Evolutionary conservation across 2,888 invertebrate genomes (phyloP).

Genomic region (Erebia ligea): DNA sequence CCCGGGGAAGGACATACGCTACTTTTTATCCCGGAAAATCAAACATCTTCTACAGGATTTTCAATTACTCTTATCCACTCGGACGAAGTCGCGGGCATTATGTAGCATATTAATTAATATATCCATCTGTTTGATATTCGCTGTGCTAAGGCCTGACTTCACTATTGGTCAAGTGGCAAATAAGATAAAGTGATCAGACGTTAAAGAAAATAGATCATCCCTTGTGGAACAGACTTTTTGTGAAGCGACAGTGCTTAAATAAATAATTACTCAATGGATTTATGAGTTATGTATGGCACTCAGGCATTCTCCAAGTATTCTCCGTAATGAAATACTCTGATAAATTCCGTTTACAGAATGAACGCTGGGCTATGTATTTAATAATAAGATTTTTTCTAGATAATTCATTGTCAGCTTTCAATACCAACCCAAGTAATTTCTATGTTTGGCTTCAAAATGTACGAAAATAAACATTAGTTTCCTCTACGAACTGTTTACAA

Average conservation of each 20-base stretch:
- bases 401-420: background rate
- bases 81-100: too few relatives aligned
- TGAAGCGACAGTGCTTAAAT: background rate
- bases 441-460: slow-evolving; percentile 1
- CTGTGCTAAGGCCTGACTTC: too few relatives aligned
- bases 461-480: background rate
- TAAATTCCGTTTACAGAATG: slow-evolving; percentile 1
- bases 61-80: too few relatives aligned
- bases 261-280: background rate
- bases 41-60: too few relatives aligned
- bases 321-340: background rate
- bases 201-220: too few relatives aligned
- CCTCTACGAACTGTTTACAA: background rate
- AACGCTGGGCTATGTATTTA: background rate
- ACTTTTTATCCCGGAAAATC: too few relatives aligned
- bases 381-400: background rate
- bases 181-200: too few relatives aligned
- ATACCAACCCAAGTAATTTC: background rate
- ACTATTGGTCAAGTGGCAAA: too few relatives aligned
- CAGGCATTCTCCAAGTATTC: background rate
- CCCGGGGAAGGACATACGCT: too few relatives aligned
- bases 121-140: too few relatives aligned
- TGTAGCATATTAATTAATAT: too few relatives aligned
- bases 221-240: too few relatives aligned
- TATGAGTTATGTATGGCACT: background rate